Conservation (phyloP, 2,113 vertebrate genomes). For the Steatornis caripensis region DNA sequence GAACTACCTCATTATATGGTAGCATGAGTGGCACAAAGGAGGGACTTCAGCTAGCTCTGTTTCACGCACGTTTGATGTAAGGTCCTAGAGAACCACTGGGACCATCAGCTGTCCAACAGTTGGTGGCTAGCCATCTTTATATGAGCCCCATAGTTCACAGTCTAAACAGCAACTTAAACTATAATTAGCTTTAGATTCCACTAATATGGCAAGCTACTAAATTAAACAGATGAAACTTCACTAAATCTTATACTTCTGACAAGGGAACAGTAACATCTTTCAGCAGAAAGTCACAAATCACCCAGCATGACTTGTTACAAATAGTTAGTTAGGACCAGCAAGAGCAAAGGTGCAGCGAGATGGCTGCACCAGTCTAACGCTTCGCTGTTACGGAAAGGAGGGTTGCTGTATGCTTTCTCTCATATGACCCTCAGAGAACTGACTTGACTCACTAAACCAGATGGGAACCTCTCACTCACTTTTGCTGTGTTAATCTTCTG, state of each 20-base stretch:
- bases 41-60: not conserved
- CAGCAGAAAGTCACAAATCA: not conserved
- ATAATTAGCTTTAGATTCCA: not conserved
- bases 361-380: not conserved
- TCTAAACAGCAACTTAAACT: not conserved
- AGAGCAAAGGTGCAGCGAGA: not conserved
- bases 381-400: not conserved
- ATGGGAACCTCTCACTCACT: not conserved
- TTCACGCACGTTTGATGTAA: not conserved
- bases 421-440: not conserved
- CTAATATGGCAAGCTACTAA: not conserved
- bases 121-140: not conserved
- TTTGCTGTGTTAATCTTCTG: not conserved
- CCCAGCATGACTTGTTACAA: not conserved
- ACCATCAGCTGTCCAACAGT: not conserved
- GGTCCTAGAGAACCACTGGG: not conserved
- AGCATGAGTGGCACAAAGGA: not conserved
- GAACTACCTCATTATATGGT: not conserved
- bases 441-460: not conserved
- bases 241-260: not conserved
- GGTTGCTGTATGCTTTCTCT: not conserved
- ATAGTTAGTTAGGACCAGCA: not conserved
- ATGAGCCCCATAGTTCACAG: not conserved
- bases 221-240: not conserved
- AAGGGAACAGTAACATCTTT: not conserved